These are phyloP conservation scores for Lanius collurio DNA, from an alignment of 2,113 vertebrate genomes.

Conservation along the genomic window DNA sequence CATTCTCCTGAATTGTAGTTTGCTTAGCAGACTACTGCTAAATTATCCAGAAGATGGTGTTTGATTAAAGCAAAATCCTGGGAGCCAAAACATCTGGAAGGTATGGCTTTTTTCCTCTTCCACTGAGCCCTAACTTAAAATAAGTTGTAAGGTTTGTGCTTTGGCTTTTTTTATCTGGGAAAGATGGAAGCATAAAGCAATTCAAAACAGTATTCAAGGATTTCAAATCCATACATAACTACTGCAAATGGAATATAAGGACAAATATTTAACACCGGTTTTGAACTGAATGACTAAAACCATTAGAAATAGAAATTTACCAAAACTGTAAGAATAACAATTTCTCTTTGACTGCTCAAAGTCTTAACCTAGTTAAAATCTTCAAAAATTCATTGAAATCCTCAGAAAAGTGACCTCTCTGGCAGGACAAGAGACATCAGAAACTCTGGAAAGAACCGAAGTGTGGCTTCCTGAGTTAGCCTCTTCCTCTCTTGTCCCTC, in stretches of 20 bases:
- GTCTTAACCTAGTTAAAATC: background rate
- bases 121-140: background rate
- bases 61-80: background rate
- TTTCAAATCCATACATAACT: background rate
- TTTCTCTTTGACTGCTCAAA: background rate
- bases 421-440: background rate
- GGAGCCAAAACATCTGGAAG: background rate
- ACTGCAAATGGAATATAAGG: background rate
- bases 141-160: background rate
- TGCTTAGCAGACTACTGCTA: background rate
- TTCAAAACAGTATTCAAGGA: background rate
- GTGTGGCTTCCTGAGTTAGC: background rate
- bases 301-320: background rate
- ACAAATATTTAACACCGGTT: background rate
- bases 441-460: background rate
- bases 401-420: background rate
- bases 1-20: background rate
- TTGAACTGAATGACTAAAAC: background rate
- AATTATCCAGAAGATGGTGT: background rate
- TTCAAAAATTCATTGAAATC: background rate
- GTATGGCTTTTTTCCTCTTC: background rate
- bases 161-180: background rate
- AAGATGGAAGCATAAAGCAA: background rate
- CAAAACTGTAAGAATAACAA: background rate
- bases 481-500: background rate